Base-by-base conservation (phyloP, 2,113 vertebrate genomes). In the Takifugu flavidus region DNA sequence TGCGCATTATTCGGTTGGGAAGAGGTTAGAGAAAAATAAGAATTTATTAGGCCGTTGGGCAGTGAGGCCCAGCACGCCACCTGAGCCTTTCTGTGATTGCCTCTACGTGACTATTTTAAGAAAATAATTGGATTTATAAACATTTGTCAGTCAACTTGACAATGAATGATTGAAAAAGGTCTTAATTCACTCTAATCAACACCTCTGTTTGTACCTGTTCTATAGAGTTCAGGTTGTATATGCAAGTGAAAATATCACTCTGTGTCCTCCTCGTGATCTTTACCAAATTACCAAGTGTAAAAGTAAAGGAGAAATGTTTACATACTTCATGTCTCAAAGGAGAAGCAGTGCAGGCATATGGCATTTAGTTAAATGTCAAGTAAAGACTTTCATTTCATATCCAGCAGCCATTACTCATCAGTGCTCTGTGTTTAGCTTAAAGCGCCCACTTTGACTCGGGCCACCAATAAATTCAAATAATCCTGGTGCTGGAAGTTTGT, bases 341-440 rank as follows among this genome's bases (percentile, higher is more conserved):
- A 65, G 55, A 75, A 56, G 62, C 70, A 39, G 63, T 28, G 57
- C 68, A 67, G 81, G 86, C 80, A 80, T 71, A 72, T 90, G 90
- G 79, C 90, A 92, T 91, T 92, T 91, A 62, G 81, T 75, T 84
- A 91, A 92, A 92, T 90, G 85, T 87, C 91, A 91, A 73, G 74
- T 54, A 71, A 76, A 80, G 50, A 64, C 62, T 77, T 85, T 77
- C 65, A 64, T 79, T 76, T 65, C 66, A 56, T 73, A 75, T 72
- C 62, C 43, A 60, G 49, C 49, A 59, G 66, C 70, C 59, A 39
- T 77, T 66, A 65, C 79, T 88, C 84, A 88, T 88, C 89, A 90
- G 77, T 74, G 62, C 59, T 79, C 83, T 88, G 53, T 82, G 85
- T 80, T 77, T 79, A 78, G 69, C 80, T 75, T 56, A 73, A 47